Evolutionary conservation across 2,888 invertebrate genomes (phyloP).

Genomic region (Ophion costatus): DNA sequence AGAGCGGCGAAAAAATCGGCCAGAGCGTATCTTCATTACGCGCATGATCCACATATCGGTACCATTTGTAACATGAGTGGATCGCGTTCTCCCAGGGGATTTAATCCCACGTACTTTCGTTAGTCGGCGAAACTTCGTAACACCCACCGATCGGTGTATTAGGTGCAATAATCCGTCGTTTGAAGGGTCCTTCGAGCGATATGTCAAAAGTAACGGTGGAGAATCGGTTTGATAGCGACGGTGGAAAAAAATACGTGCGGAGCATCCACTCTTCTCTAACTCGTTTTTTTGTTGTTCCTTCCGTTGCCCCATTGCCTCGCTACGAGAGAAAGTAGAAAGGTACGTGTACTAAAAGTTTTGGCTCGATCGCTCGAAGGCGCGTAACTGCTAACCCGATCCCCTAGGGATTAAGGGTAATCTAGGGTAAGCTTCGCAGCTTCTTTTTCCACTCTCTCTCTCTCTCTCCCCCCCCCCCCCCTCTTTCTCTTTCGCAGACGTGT

Average conservation of each 20-base stretch:
- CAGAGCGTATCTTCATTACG: too few species aligned
- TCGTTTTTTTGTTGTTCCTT: constrained; percentile 11
- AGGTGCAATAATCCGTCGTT: constrained; percentile 33
- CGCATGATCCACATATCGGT: too few species aligned
- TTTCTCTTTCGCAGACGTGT: constrained; percentile 13
- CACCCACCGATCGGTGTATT: constrained; percentile 30
- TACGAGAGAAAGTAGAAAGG: constrained; percentile 48
- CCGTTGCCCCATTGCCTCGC: background rate
- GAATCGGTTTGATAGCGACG: background rate
- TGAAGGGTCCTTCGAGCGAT: background rate
- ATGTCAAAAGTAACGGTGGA: constrained; percentile 47
- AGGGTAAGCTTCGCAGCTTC: constrained; percentile 71
- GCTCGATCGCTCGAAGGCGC: constrained; percentile 72
- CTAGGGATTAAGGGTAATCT: constrained; percentile 78
- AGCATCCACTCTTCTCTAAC: constrained; percentile 20
- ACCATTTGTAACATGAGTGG: too few species aligned
- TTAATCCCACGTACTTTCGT: constrained; percentile 10
- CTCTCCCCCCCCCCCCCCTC: too few species aligned
- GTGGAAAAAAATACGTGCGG: constrained; percentile 40
- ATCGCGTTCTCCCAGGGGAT: background rate
- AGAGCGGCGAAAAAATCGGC: too few species aligned
- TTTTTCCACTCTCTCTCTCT: constrained; percentile 33
- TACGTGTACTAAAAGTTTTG: constrained; percentile 55
- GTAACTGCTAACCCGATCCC: constrained; percentile 78
- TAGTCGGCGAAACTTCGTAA: constrained; percentile 27